Evolutionary conservation across 2,888 invertebrate genomes (phyloP).

Genomic region (Lucinisca nassula): DNA sequence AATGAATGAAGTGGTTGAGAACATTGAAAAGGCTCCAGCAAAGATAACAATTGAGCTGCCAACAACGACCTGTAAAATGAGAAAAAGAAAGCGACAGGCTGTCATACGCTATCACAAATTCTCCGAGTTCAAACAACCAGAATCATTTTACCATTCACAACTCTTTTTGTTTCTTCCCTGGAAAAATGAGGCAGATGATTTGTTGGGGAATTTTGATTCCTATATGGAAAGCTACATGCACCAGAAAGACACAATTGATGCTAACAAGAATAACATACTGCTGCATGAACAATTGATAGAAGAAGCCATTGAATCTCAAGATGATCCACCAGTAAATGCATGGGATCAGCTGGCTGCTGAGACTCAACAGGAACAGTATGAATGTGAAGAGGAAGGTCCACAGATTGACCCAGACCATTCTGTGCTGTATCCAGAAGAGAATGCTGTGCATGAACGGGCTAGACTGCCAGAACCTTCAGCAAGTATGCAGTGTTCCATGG

Average conservation of each 20-base stretch:
- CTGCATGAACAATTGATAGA: constrained; percentile 20
- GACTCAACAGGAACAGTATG: neutral
- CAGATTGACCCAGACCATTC: neutral
- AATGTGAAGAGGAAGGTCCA: neutral
- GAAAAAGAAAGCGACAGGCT: neutral
- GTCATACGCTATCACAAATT: neutral
- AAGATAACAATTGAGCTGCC: too few species aligned
- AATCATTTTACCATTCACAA: constrained; percentile 33
- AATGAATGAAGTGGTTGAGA: too few species aligned
- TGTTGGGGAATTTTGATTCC: neutral
- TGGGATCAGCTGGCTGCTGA: constrained; percentile 41
- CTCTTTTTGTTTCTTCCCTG: constrained; percentile 44
- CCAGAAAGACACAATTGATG: constrained; percentile 9
- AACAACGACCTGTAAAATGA: neutral
- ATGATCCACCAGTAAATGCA: constrained; percentile 31
- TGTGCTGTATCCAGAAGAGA: neutral
- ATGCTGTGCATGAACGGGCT: neutral
- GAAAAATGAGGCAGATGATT: constrained; percentile 15
- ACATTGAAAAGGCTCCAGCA: too few species aligned
- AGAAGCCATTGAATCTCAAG: constrained; percentile 26
- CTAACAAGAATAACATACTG: constrained; percentile 1
- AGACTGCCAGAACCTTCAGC: neutral
- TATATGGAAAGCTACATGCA: constrained; percentile 20
- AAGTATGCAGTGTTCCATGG: neutral
- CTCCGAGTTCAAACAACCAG: constrained; percentile 34